Percentiles rank a stretch among this genome's conserved stretches.
phyloP scores from a whole-genome alignment of 2,797 vertebrate species.

The Aulostomus chinensis region DNA sequence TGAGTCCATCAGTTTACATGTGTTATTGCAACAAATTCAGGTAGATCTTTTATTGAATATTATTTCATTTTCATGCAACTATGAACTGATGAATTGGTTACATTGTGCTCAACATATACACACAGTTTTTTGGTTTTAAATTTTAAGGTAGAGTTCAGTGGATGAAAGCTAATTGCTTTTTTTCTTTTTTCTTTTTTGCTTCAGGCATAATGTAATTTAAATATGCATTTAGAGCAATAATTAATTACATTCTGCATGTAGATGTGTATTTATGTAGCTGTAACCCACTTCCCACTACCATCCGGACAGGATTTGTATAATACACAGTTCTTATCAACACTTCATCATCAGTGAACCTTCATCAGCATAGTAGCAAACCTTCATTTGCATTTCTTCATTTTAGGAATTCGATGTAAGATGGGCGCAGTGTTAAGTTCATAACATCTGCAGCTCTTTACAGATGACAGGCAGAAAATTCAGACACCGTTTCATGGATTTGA shows the following conservation, averaged over 20 bases:
- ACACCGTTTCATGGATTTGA: conserved; percentile 31
- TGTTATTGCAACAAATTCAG: conserved; percentile 26
- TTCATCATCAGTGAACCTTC: conserved; percentile 11
- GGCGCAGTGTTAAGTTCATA: conserved; percentile 14
- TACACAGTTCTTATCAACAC: conserved; percentile 18
- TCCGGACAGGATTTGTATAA: conserved; percentile 21
- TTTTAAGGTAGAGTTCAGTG: conserved; percentile 21
- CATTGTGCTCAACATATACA: conserved; percentile 47
- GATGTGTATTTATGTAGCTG: conserved; percentile 25
- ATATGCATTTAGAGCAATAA: conserved; percentile 18
- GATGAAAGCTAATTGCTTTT: conserved; percentile 16
- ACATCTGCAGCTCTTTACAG: conserved; percentile 36
- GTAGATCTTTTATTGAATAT: conserved; percentile 21
- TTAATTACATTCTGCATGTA: conserved; percentile 31
- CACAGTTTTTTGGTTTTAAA: conserved; percentile 17
- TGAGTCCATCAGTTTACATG: conserved; percentile 26
- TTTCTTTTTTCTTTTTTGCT: conserved; percentile 5
- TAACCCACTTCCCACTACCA: background rate
- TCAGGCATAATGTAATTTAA: conserved; percentile 12
- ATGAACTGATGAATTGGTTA: conserved; percentile 25
- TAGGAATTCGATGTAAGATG: conserved; percentile 23
- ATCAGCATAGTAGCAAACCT: background rate
- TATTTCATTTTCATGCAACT: conserved; percentile 54
- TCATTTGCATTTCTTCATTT: conserved; percentile 8
- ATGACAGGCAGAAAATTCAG: conserved; percentile 21